phyloP scores from a whole-genome alignment of 2,113 vertebrate genomes.

The Pontoporia blainvillei region DNA sequence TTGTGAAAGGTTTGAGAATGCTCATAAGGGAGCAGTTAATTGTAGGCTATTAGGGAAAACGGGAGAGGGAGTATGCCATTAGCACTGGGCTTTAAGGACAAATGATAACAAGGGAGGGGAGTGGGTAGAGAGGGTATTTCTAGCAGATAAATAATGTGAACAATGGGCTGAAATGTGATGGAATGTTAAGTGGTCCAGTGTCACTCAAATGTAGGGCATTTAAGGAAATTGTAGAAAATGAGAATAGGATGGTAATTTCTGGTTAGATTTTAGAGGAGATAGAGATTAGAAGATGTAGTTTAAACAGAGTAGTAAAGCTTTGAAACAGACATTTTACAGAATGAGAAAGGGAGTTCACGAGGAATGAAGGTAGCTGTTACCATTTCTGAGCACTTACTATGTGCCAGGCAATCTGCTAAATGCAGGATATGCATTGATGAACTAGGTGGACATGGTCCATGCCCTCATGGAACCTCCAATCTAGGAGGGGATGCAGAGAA shows the following conservation, averaged over 20 bases:
- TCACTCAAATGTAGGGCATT: not conserved
- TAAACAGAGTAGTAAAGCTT: not conserved
- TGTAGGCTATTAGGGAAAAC: not conserved
- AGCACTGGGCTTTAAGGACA: not conserved
- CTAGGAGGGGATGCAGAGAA: not conserved
- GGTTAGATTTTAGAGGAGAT: not conserved
- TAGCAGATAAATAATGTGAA: not conserved
- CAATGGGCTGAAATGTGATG: not conserved
- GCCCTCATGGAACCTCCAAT: not conserved
- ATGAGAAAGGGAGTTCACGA: not conserved
- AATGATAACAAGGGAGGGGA: not conserved
- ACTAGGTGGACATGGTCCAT: not conserved
- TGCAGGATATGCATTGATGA: not conserved
- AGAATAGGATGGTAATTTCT: not conserved
- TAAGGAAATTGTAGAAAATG: constrained; percentile 13
- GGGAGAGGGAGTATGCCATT: not conserved
- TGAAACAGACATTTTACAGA: constrained; percentile 3
- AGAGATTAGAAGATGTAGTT: not conserved
- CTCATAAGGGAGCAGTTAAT: not conserved
- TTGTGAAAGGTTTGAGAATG: not conserved
- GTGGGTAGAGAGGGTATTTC: not conserved
- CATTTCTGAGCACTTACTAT: not conserved
- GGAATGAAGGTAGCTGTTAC: not conserved
- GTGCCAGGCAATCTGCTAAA: not conserved
- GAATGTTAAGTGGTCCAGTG: not conserved